Base-by-base conservation (phyloP, 2,113 vertebrate species). In the Phalacrocorax aristotelis region DNA sequence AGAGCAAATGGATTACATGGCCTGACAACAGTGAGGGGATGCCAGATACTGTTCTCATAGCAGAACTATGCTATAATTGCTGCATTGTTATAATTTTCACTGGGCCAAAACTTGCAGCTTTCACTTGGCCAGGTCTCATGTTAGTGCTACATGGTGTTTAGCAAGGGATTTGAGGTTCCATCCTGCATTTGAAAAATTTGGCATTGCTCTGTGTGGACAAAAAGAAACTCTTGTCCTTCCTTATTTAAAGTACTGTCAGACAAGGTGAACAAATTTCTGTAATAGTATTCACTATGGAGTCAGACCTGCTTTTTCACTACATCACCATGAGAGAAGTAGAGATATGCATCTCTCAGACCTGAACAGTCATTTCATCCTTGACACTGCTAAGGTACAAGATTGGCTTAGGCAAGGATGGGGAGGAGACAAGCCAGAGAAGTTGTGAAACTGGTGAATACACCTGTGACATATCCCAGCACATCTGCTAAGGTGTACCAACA, bases 1-100 rank as follows among this genome's bases (percentile, higher is more conserved):
- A 79, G 74, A 92, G 95, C 96, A 95, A 97, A 97, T 95, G 91
- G 95, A 97, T 97, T 96, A 96, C 93, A 96, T 83, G 88, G 85
- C 82, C 87, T 94, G 80, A 96, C 94, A 95, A 96, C 48, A 87
- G 85, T 44, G 78, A 91, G 81, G 70, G 70, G 60, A 95, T 85
- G 77, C 74, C 91, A 86, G 82, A 83, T 66, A 87, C 74, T 72
- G 52, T 87, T 95, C 89, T 94, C 21, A 51, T 58, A 91, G 92
- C 83, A 96, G 85, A 96, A 92, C 82, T 85, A 91, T 94, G 74
- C 87, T 87, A 40, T 86, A 95, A 94, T 87, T 96, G 62, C 83
- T 90, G 44, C 70, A 83, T 42, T 92, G 65, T 90, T 91, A 40
- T 58, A 90, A 83, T 75, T 94, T 94, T 77, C 36, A 57, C 22